phyloP scores from a whole-genome alignment of 2,797 vertebrate genomes.

The Pangasius sanitwongsei region DNA sequence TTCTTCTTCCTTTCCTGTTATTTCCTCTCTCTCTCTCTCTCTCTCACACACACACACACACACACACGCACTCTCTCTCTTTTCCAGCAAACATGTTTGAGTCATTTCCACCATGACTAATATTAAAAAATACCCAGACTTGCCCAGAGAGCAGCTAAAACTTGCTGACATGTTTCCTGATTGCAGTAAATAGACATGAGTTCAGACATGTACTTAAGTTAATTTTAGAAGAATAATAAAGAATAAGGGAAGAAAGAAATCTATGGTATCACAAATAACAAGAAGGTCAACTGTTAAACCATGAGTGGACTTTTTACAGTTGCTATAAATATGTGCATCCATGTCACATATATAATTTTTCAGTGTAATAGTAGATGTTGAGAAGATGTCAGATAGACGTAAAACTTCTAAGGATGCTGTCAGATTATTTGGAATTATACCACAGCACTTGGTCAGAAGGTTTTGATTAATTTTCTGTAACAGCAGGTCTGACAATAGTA shows the following conservation, averaged over 20 bases:
- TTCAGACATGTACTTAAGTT: neutral
- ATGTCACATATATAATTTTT: neutral
- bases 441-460: neutral
- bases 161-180: neutral
- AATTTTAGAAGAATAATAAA: neutral
- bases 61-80: neutral
- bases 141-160: neutral
- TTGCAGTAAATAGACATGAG: neutral
- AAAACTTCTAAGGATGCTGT: neutral
- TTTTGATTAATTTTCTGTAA: neutral
- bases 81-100: conserved; percentile 12
- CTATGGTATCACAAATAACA: neutral
- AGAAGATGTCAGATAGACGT: neutral
- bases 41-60: neutral
- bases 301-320: neutral
- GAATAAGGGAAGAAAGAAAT: neutral
- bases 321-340: neutral
- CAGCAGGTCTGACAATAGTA: neutral
- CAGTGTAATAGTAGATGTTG: neutral
- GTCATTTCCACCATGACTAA: conserved; percentile 27
- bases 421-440: neutral
- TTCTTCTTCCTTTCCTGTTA: neutral
- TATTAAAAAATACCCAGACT: neutral
- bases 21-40: neutral
- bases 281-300: neutral